These are phyloP conservation scores for Rhynchomys soricoides DNA, from an alignment of 2,113 vertebrate species.

Conservation along the genomic window DNA sequence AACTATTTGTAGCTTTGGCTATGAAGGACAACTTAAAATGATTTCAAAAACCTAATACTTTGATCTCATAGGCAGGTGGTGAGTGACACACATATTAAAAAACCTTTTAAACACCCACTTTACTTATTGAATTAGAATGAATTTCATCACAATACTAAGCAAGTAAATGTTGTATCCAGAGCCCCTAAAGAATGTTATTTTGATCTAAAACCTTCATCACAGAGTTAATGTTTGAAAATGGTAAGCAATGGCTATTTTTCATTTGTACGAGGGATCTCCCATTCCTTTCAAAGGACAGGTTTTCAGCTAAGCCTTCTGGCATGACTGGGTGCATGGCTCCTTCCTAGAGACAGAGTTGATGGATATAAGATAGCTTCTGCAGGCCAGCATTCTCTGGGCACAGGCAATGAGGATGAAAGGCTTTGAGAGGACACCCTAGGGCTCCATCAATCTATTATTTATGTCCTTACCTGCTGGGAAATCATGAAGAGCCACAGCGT, in stretches of 20 bases:
- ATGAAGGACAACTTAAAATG: conserved; percentile 17
- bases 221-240: not conserved
- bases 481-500: conserved; percentile 91
- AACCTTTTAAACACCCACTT: not conserved
- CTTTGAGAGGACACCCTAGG: not conserved
- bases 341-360: not conserved
- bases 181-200: not conserved
- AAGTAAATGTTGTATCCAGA: not conserved
- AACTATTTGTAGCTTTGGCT: not conserved
- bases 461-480: conserved; percentile 91
- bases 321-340: not conserved
- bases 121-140: conserved; percentile 40
- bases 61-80: conserved; percentile 8
- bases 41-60: conserved; percentile 4
- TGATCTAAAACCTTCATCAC: not conserved
- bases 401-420: not conserved
- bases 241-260: not conserved
- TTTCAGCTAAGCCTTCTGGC: not conserved
- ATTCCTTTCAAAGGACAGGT: conserved; percentile 7
- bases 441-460: not conserved
- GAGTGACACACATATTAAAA: conserved; percentile 22
- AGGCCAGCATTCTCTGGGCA: not conserved
- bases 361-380: not conserved
- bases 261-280: not conserved
- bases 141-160: conserved; percentile 5